Percentiles rank a stretch among this genome's conserved stretches.
phyloP scores from a whole-genome alignment of 30 jellyfish, hydroid and myxozoan species.

The Pelagia noctiluca region DNA sequence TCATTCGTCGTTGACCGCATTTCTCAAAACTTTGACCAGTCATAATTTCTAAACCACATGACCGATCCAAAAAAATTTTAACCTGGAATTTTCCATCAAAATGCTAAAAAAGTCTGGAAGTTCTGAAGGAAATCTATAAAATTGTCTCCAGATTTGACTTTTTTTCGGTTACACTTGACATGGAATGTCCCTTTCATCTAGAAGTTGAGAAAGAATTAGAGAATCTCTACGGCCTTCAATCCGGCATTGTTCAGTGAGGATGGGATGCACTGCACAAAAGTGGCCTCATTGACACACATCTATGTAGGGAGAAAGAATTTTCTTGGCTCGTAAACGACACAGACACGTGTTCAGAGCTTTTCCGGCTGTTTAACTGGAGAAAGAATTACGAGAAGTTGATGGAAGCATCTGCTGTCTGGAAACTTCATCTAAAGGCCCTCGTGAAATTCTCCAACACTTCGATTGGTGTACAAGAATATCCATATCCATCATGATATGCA shows the following conservation, averaged over 20 bases:
- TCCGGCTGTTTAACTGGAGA: constrained; percentile 34
- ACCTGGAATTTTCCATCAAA: no score
- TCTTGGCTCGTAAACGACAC: constrained; percentile 11
- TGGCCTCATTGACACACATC: constrained; percentile 39
- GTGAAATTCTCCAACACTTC: constrained; percentile 33
- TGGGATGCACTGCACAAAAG: constrained; percentile 41
- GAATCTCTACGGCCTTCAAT: constrained; percentile 7
- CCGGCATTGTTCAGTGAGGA: constrained; percentile 9
- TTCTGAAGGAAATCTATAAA: no score
- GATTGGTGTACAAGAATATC: constrained; percentile 20
- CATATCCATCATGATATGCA: constrained; percentile 42
- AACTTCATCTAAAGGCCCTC: constrained; percentile 23
- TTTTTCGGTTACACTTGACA: no score
- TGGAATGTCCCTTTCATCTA: background rate
- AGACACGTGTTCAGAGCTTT: constrained; percentile 35
- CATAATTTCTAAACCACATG: no score
- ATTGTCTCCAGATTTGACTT: no score
- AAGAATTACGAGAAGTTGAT: constrained; percentile 21
- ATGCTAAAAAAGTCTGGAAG: no score
- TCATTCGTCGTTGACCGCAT: no score
- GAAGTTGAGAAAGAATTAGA: constrained; percentile 4
- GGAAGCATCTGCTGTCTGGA: constrained; percentile 24
- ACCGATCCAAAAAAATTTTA: no score
- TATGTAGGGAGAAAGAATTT: constrained; percentile 13
- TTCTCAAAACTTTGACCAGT: no score